These are phyloP conservation scores for Alligator mississippiensis DNA, from an alignment of 2,113 vertebrate species.

Conservation along the genomic window DNA sequence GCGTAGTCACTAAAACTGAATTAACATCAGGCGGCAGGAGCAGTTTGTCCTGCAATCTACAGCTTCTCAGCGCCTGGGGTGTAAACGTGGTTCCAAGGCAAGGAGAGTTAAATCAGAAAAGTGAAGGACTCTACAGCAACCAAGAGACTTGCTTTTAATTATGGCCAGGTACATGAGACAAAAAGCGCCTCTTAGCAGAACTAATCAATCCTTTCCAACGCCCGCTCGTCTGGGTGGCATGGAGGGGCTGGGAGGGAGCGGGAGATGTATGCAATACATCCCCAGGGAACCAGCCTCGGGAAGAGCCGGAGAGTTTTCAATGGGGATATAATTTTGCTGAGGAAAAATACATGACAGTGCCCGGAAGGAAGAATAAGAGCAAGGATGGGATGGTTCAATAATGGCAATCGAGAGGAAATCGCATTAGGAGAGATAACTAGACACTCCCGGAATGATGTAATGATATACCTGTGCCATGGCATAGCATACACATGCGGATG, in stretches of 20 bases:
- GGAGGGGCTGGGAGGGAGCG: not conserved
- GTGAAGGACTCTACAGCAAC: not conserved
- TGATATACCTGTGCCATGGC: too few species aligned
- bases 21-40: fast-evolving
- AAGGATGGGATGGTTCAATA: not conserved
- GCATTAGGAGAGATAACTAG: slow-evolving; percentile 4
- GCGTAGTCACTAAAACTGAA: not conserved
- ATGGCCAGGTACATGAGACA: not conserved
- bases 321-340: not conserved
- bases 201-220: not conserved
- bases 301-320: not conserved
- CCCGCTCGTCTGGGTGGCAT: not conserved
- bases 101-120: not conserved
- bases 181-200: not conserved
- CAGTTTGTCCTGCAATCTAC: fast-evolving
- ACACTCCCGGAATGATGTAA: not conserved
- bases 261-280: too few species aligned
- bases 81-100: not conserved
- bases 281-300: not conserved
- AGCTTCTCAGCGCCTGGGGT: not conserved
- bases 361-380: slow-evolving; percentile 45
- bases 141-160: not conserved
- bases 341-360: slow-evolving; percentile 20
- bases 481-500: not conserved
- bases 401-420: slow-evolving; percentile 20